Percentiles rank a stretch among this genome's conserved stretches.
These are phyloP conservation scores for Euborellia annulipes DNA, from an alignment of 1,140 invertebrate genomes.

Conservation along the genomic window DNA sequence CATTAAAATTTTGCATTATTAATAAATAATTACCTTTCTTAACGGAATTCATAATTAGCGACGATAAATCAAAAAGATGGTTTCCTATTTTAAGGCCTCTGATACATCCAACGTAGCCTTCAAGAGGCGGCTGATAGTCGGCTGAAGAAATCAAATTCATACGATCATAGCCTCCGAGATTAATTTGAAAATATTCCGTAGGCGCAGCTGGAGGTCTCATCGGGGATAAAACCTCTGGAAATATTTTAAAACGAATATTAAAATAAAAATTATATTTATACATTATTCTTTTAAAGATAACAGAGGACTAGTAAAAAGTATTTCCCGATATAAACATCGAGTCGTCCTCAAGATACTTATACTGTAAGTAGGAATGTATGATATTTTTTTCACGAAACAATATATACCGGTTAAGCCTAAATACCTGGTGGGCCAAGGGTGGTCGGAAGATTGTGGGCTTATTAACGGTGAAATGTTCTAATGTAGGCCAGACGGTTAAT, in stretches of 20 bases:
- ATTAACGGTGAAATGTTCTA: no score
- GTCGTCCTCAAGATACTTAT: no score
- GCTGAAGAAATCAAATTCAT: slow-evolving; percentile 46
- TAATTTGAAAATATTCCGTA: slow-evolving; percentile 66
- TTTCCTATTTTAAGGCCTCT: slow-evolving; percentile 74
- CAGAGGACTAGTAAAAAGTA: no score
- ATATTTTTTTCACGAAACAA: no score
- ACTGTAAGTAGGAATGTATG: no score
- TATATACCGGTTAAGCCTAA: no score
- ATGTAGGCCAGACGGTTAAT: no score
- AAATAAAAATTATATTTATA: no score
- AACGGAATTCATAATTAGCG: slow-evolving; percentile 49
- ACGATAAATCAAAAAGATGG: slow-evolving; percentile 56
- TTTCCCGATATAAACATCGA: no score
- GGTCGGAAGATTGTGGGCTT: no score
- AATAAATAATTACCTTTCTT: slow-evolving; percentile 39
- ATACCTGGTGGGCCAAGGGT: no score
- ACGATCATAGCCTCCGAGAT: slow-evolving; percentile 70
- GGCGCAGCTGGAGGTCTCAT: slow-evolving; percentile 66
- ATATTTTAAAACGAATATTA: slow-evolving; percentile 9
- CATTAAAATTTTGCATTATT: slow-evolving; percentile 4
- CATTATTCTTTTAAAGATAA: no score
- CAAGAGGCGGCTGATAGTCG: slow-evolving; percentile 38
- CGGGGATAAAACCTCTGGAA: slow-evolving; percentile 65
- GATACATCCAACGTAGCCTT: slow-evolving; percentile 72